Percentiles rank a stretch among this genome's conserved stretches.
Conservation (phyloP, 2,888 invertebrate species). For the Metallyticus violacea region DNA sequence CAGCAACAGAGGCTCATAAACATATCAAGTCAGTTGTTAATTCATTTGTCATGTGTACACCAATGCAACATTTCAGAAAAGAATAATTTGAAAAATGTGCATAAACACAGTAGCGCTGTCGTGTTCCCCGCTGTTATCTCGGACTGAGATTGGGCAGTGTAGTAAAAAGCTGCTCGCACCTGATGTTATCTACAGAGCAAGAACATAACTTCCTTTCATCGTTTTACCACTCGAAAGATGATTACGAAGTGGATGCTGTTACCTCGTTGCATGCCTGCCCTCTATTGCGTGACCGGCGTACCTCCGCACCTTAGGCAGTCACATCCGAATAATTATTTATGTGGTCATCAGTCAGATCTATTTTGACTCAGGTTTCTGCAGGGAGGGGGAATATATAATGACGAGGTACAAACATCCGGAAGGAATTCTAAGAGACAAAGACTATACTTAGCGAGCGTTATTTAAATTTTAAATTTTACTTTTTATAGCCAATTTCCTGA, state of each 20-base stretch:
- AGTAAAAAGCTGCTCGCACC: neutral
- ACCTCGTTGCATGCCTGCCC: neutral
- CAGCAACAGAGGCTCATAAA: too few relatives aligned
- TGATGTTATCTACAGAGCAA: neutral
- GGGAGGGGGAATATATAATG: neutral
- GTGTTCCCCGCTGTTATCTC: too few relatives aligned
- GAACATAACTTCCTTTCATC: neutral
- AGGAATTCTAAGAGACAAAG: too few relatives aligned
- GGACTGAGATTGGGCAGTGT: neutral
- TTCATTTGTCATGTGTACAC: too few relatives aligned
- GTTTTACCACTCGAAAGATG: neutral
- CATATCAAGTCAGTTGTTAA: too few relatives aligned
- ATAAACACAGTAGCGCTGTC: too few relatives aligned
- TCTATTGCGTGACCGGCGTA: neutral
- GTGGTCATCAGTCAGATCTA: neutral
- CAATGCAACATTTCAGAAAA: too few relatives aligned
- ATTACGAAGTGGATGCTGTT: neutral
- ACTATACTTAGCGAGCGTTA: neutral
- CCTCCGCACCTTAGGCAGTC: neutral
- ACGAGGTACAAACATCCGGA: neutral
- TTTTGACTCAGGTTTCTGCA: neutral
- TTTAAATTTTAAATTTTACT: neutral
- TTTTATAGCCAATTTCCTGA: neutral
- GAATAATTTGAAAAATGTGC: too few relatives aligned
- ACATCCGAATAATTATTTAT: neutral